Conservation (phyloP, 1,140 invertebrate genomes). For the Lepidostoma basale region DNA sequence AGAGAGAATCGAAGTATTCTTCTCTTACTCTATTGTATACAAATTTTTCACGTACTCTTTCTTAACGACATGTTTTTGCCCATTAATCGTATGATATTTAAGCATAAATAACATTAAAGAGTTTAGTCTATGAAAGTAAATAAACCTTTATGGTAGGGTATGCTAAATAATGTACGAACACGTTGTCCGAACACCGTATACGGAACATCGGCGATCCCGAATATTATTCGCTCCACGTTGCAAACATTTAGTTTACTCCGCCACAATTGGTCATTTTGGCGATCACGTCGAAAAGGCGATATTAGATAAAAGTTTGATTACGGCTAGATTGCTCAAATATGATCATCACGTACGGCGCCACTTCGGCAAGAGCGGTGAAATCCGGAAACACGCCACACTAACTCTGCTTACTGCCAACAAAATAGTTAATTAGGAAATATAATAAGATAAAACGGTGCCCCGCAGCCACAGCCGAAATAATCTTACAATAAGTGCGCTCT, state of each 20-base stretch:
- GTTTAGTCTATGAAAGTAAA: too few relatives aligned
- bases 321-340: background rate
- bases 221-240: background rate
- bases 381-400: conserved; percentile 26
- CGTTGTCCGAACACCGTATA: too few relatives aligned
- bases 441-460: background rate
- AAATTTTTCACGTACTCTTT: too few relatives aligned
- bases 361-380: conserved; percentile 19
- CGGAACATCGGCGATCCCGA: too few relatives aligned
- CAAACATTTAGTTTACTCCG: background rate
- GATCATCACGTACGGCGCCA: conserved; percentile 28
- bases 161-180: too few relatives aligned
- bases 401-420: conserved; percentile 19
- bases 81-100: too few relatives aligned
- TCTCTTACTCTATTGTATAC: too few relatives aligned
- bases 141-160: too few relatives aligned
- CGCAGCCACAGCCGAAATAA: background rate
- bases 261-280: conserved; percentile 15
- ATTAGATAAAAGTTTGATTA: conserved; percentile 27
- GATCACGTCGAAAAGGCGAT: conserved; percentile 1
- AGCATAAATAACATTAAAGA: too few relatives aligned
- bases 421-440: conserved; percentile 26
- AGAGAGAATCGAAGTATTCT: too few relatives aligned
- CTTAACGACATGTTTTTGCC: too few relatives aligned
- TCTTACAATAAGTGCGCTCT: background rate